Evolutionary conservation across 30 jellyfish, hydroid and myxozoan genomes (phyloP), one percentile per base, ranked within the genome.

Genomic region (Mastigias papua): DNA sequence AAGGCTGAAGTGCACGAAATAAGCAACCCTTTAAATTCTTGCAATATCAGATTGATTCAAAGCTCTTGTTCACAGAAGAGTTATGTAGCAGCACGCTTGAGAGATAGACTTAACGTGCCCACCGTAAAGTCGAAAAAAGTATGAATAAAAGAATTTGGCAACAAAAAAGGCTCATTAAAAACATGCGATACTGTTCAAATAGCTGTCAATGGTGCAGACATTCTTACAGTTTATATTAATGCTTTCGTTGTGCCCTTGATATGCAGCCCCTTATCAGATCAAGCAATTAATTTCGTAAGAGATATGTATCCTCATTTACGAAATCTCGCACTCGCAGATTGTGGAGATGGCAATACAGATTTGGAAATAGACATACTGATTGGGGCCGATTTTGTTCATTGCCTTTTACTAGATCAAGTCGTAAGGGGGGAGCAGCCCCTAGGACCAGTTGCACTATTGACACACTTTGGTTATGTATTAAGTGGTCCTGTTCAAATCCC

Each of bases 231-330:
- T n/a, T 11, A 13, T 21, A 66, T 80, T 8, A 35, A 83, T 10
- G 92, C 86, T 30, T 30, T 26, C 71, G 64, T 26, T 9, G 80
- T 69, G 20, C 86, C 86, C 9, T 30, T 57, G 28, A 83, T 68
- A 21, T 83, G 92, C 86, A 72, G 60, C 15, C 92, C 92, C 22
- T 1, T 83, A 10, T 68, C 79, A 48, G 16, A 58, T 28, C 92
- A 83, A 34, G n/a, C 10, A 16, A n/a, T 83, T 19, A 17, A 27
- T 21, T 4, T 30, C 5, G 92, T 80, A 1, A 34, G 25, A 13
- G 48, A 23, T 1, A 83, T 48, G 2, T 70, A 72, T 65, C 57
- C 64, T 2, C 69, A 68, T 33, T 50, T 83, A 79, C 33, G 57
- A 9, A 51, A 65, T 29, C 51, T 69, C 9, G 51, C 28, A 17